These are phyloP conservation scores for Addax nasomaculatus DNA, from an alignment of 2,113 vertebrate species.

Conservation along the genomic window DNA sequence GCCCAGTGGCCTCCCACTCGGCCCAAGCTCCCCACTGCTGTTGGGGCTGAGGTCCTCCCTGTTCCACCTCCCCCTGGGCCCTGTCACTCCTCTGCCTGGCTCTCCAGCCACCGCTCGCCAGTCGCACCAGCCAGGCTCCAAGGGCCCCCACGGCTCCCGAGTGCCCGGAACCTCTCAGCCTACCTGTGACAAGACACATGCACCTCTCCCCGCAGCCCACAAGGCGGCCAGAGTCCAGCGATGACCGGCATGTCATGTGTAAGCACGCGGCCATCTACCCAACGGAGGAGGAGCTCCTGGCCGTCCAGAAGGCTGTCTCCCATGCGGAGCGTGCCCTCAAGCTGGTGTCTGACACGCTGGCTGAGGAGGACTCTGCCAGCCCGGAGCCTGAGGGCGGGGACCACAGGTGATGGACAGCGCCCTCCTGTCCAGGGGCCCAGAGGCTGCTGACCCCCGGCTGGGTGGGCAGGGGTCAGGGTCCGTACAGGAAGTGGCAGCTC, in stretches of 20 bases:
- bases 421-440: neutral
- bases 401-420: neutral
- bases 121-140: neutral
- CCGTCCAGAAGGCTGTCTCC: constrained; percentile 85
- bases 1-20: neutral
- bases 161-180: rapidly evolving
- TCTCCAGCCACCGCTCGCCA: neutral
- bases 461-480: neutral
- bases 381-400: neutral
- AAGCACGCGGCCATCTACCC: constrained; percentile 88
- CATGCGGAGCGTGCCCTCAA: constrained; percentile 86
- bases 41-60: neutral
- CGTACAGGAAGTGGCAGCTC: neutral
- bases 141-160: rapidly evolving
- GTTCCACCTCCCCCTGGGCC: neutral
- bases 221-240: constrained; percentile 79
- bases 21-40: neutral
- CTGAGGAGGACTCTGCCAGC: constrained; percentile 69
- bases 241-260: constrained; percentile 86
- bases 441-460: neutral
- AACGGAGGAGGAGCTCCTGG: constrained; percentile 85
- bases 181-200: rapidly evolving
- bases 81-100: neutral
- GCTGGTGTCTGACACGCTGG: constrained; percentile 85
- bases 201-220: constrained; percentile 59